Percentiles rank a stretch among this genome's conserved stretches.
Evolutionary conservation across 2,797 vertebrate genomes (phyloP).

Genomic region (Megalops cyprinoides): DNA sequence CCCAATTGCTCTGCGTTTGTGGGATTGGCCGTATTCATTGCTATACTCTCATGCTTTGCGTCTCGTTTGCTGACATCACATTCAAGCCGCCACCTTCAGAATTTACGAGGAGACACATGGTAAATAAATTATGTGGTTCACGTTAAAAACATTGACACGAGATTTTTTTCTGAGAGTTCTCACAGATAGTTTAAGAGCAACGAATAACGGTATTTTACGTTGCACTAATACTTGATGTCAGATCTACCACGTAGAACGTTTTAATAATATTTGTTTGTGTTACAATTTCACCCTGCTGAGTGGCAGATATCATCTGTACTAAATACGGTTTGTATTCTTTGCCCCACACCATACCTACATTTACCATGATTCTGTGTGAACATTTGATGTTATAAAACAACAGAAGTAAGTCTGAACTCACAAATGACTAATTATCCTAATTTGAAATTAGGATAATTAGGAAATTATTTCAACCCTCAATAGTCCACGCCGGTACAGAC

Average conservation of each 20-base stretch:
- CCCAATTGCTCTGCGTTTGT: conserved; percentile 5
- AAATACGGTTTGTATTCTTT: too few relatives aligned
- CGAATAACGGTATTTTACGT: too few relatives aligned
- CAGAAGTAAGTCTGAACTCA: background rate
- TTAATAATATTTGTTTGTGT: too few relatives aligned
- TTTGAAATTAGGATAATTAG: too few relatives aligned
- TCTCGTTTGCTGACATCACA: background rate
- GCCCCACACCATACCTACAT: too few relatives aligned
- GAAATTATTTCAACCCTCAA: background rate
- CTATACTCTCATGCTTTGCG: background rate
- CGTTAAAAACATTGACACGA: background rate
- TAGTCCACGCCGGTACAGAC: background rate
- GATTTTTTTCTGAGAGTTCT: background rate
- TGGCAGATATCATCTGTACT: too few relatives aligned
- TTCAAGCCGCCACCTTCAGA: background rate
- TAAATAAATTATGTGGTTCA: conserved; percentile 26
- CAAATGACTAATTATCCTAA: too few relatives aligned
- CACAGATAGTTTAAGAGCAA: too few relatives aligned
- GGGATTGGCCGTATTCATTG: background rate
- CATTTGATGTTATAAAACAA: background rate
- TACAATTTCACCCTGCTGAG: background rate
- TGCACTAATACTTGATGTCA: background rate
- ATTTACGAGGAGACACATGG: conserved; percentile 3
- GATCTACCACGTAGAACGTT: background rate
- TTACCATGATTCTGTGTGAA: background rate